phyloP scores from a whole-genome alignment of 1,140 invertebrate species.

The Drosophila erecta region DNA sequence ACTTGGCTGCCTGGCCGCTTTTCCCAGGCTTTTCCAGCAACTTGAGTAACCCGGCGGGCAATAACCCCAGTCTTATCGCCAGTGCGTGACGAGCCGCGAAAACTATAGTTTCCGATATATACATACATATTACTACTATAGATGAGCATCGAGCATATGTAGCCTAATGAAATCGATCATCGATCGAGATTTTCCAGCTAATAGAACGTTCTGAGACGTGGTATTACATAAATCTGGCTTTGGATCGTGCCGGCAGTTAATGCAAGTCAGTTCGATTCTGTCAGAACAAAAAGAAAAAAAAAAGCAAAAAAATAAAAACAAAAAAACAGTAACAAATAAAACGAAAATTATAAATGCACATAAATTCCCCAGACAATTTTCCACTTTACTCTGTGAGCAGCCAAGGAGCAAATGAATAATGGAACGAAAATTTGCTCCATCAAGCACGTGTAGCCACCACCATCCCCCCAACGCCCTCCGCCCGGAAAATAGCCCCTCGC shows the following conservation, averaged over 20 bases:
- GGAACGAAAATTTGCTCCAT: constrained; percentile 51
- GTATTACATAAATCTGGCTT: constrained; percentile 9
- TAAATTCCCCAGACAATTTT: constrained; percentile 52
- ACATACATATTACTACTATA: not conserved
- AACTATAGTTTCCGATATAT: constrained; percentile 14
- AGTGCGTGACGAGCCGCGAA: constrained; percentile 39
- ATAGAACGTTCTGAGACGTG: not conserved
- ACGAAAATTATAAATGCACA: constrained; percentile 47
- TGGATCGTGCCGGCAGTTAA: constrained; percentile 1
- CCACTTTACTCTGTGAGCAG: constrained; percentile 46
- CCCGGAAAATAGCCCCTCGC: not conserved
- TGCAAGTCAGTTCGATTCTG: constrained; percentile 5
- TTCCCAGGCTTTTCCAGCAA: constrained; percentile 34
- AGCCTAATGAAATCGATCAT: constrained; percentile 20
- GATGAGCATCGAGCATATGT: not conserved
- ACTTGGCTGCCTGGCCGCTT: constrained; percentile 8
- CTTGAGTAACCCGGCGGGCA: constrained; percentile 7
- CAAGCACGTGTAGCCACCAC: constrained; percentile 40
- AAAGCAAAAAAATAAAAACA: not conserved
- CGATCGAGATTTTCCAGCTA: not conserved
- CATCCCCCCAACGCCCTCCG: too few species aligned
- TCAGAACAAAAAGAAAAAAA: not conserved
- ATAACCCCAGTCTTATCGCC: constrained; percentile 34
- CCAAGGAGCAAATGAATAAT: constrained; percentile 49
- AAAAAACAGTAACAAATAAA: constrained; percentile 20